Evolutionary conservation across 2,113 vertebrate genomes (phyloP), one percentile per base, ranked within the genome.

Genomic region (Eleginops maclovinus): DNA sequence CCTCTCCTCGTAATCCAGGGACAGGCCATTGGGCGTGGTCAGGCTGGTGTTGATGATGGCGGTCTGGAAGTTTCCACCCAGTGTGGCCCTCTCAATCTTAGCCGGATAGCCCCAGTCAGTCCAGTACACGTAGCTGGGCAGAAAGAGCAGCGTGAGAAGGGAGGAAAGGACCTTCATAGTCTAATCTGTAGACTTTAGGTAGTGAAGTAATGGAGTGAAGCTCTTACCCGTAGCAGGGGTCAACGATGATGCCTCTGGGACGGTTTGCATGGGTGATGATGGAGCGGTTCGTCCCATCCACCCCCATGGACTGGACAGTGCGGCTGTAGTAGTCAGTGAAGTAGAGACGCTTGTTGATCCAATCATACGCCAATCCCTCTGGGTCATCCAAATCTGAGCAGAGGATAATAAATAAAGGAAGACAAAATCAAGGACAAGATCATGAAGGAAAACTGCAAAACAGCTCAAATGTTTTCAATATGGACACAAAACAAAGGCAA

Each of bases 361-460:
- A 99, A 47, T 99, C 97, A 89, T 95, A 99, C 3, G 97, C 97
- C 88, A 98, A 92, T 71, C 97, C 97, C 82, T 97, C 94, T 49
- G 95, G 93, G 88, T 93, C 89, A 69, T 96, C 95, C 86, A 96
- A 82, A 92, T 95, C 97, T 98, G 83, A 19, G 24, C 2, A 56
- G 44, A 53, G 53, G 19, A 55, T 17, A 40, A 46, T 49, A 13
- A 47, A 58, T 43, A 46, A 15, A 49, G 28, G 54, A 11, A 61
- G 19, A 31, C 9, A 51, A 50, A 22, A 47, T 58, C 19, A 68
- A 43, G 0, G 14, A 40, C 19, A 31, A 22, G 3, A 54, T 19
- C 1, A n/a, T 53, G 4, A 65, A 13, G 17, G 12, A 61, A 50
- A 43, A 16, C 13, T 50, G 3, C 4, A 26, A 17, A 58, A 49